Percentiles rank a stretch among this genome's conserved stretches.
phyloP scores from a whole-genome alignment of 2,888 invertebrate species.

The Agelastica alni region DNA sequence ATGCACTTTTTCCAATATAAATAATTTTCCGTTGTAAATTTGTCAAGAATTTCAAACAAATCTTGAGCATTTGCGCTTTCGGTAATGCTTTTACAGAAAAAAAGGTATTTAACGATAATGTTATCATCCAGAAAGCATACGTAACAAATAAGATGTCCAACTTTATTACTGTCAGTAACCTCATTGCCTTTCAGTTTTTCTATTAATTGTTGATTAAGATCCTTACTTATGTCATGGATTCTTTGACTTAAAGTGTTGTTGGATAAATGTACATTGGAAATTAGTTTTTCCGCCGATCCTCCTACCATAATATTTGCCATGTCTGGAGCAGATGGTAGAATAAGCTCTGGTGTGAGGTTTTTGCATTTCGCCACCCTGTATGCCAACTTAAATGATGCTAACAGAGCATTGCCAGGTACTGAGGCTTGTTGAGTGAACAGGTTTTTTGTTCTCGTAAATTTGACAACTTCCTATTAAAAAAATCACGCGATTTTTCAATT shows the following conservation, averaged over 20 bases:
- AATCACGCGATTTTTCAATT: not conserved
- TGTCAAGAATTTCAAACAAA: too few species aligned
- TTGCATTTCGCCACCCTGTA: constrained; percentile 31
- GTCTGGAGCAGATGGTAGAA: constrained; percentile 38
- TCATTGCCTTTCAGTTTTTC: constrained; percentile 21
- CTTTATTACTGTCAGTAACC: not conserved
- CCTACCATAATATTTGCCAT: constrained; percentile 39
- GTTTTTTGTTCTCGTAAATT: constrained; percentile 16
- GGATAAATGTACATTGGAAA: constrained; percentile 34
- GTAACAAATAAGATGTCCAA: not conserved
- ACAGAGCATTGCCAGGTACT: constrained; percentile 22
- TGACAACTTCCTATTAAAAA: constrained; percentile 1
- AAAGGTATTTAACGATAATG: too few species aligned
- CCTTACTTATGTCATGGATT: constrained; percentile 32
- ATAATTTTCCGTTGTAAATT: too few species aligned
- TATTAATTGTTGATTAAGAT: constrained; percentile 24
- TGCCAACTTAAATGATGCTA: constrained; percentile 20
- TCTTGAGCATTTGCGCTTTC: too few species aligned
- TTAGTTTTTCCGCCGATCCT: constrained; percentile 32
- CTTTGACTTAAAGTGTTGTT: constrained; percentile 34
- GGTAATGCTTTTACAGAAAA: too few species aligned
- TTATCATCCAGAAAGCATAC: not conserved
- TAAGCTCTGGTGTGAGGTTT: constrained; percentile 38
- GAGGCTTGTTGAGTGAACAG: constrained; percentile 18
- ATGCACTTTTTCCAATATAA: too few species aligned